These are phyloP conservation scores for Andricus curvator DNA, from an alignment of 2,888 invertebrate genomes.

Conservation along the genomic window DNA sequence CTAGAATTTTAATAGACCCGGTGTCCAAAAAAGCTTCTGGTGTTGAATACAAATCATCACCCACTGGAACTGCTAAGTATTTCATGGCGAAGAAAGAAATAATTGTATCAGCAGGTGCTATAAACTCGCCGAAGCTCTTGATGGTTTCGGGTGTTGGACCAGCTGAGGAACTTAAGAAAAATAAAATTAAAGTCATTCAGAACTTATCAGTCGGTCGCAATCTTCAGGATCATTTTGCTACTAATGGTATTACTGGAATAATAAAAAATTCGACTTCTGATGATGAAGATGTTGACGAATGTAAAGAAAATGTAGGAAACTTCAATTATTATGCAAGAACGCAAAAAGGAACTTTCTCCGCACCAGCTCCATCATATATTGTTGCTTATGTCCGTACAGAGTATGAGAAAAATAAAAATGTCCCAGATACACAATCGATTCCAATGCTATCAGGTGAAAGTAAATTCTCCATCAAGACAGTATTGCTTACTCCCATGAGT, in stretches of 20 bases:
- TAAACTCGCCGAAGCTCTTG: conserved; percentile 79
- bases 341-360: conserved; percentile 79
- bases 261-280: too few relatives aligned
- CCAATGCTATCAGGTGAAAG: too few relatives aligned
- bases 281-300: background rate
- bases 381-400: conserved; percentile 83
- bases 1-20: conserved; percentile 78
- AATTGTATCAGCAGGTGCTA: conserved; percentile 79
- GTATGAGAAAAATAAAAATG: conserved; percentile 49
- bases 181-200: too few relatives aligned
- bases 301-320: conserved; percentile 65
- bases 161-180: too few relatives aligned
- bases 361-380: conserved; percentile 79
- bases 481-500: conserved; percentile 45
- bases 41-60: conserved; percentile 68
- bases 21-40: conserved; percentile 74
- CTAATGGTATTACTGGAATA: too few relatives aligned
- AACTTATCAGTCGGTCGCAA: too few relatives aligned
- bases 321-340: conserved; percentile 78
- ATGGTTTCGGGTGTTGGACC: conserved; percentile 79
- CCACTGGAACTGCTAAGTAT: conserved; percentile 68
- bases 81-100: conserved; percentile 78
- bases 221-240: conserved; percentile 70
- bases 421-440: too few relatives aligned
- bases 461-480: too few relatives aligned